Percentiles rank a stretch among this genome's conserved stretches.
Conservation (phyloP, 2,797 vertebrate genomes). For the Uromys caudimaculatus region DNA sequence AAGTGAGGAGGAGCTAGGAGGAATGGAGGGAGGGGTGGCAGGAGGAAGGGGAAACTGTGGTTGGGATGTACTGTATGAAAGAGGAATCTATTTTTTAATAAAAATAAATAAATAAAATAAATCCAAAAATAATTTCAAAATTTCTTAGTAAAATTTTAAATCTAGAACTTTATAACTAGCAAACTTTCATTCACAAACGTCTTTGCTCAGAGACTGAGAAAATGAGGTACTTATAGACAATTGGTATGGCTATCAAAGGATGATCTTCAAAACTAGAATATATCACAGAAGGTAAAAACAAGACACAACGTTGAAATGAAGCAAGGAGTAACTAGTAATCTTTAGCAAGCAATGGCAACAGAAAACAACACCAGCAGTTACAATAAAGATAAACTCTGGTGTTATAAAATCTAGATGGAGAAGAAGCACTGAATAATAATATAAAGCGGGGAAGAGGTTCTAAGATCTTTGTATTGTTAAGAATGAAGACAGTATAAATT, state of each 20-base stretch:
- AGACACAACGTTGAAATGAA: not conserved
- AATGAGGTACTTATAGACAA: not conserved
- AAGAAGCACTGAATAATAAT: not conserved
- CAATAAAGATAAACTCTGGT: not conserved
- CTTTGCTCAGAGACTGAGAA: not conserved
- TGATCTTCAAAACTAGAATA: not conserved
- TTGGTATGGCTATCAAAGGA: not conserved
- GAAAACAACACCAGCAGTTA: not conserved
- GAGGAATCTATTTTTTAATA: not conserved
- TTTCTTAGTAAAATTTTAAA: not conserved
- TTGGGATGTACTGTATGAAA: not conserved
- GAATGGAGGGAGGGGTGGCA: not conserved
- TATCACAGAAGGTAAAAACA: conserved; percentile 20
- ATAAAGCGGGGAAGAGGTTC: not conserved
- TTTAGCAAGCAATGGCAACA: not conserved
- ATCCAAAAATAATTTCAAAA: not conserved
- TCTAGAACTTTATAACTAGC: conserved; percentile 8
- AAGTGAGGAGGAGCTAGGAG: not conserved
- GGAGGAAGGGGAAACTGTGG: not conserved
- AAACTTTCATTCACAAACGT: conserved; percentile 5
- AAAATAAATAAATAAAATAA: not conserved
- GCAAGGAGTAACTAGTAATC: not conserved
- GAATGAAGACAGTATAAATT: not conserved
- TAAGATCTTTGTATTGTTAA: not conserved
- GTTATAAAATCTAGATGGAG: not conserved